Conservation (phyloP, 2,113 vertebrate species). For the Rafetus swinhoei region DNA sequence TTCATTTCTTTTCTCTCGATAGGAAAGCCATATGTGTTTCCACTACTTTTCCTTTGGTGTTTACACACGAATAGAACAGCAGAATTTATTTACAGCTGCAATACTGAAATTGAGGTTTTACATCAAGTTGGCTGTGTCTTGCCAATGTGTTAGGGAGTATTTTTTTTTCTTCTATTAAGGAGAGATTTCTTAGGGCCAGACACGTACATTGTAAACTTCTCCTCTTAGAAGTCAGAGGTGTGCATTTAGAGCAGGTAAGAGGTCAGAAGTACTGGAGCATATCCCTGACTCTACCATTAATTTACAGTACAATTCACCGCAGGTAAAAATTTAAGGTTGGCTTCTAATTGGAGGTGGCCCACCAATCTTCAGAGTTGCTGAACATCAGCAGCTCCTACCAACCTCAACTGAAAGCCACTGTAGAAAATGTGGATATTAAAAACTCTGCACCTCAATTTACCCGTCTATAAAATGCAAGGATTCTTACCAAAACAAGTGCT, state of each 20-base stretch:
- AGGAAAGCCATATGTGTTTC: background rate
- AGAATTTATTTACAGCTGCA: background rate
- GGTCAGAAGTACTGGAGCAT: background rate
- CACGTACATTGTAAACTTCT: background rate
- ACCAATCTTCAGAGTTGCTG: background rate
- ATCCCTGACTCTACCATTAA: background rate
- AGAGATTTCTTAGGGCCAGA: background rate
- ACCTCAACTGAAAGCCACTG: background rate
- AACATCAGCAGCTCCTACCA: background rate
- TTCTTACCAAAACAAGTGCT: background rate
- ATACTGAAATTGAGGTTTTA: background rate
- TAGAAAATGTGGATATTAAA: background rate
- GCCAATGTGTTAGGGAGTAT: background rate
- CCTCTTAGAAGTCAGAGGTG: background rate
- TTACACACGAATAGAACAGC: background rate
- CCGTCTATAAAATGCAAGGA: background rate
- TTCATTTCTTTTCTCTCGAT: background rate
- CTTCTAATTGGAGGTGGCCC: background rate
- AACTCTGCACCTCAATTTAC: background rate
- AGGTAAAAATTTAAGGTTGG: background rate
- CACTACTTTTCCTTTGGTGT: background rate
- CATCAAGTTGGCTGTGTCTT: background rate
- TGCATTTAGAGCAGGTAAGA: background rate
- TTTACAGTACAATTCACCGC: background rate
- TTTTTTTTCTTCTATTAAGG: background rate